Percentiles rank a stretch among this genome's conserved stretches.
These are phyloP conservation scores for Ditylenchus weischeri DNA, from an alignment of 2,888 invertebrate genomes.

Conservation along the genomic window DNA sequence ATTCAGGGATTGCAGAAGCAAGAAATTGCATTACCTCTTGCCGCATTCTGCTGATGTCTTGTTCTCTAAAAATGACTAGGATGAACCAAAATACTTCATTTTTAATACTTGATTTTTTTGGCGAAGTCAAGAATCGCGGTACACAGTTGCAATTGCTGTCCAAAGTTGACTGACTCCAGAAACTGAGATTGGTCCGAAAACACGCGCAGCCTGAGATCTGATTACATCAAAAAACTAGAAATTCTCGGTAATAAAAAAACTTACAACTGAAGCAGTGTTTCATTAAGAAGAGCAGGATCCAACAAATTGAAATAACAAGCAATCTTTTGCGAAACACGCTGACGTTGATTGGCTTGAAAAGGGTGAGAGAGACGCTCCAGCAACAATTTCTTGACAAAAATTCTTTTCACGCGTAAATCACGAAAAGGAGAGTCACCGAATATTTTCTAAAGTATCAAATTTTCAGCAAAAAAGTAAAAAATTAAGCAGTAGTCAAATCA, in stretches of 20 bases:
- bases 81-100: too few species aligned
- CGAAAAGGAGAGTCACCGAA: neutral
- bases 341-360: neutral
- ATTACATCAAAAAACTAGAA: neutral
- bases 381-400: conserved; percentile 3
- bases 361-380: neutral
- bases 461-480: neutral
- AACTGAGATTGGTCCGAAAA: neutral
- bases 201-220: neutral
- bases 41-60: neutral
- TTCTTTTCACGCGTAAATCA: neutral
- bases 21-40: neutral
- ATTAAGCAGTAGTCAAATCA: too few species aligned
- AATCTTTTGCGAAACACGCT: neutral
- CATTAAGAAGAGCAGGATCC: neutral
- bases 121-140: neutral
- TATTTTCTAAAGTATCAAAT: neutral
- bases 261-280: conserved; percentile 1
- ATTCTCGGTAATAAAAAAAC: neutral
- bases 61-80: neutral
- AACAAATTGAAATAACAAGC: neutral
- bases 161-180: neutral
- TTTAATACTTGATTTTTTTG: conserved; percentile 3
- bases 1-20: conserved; percentile 1
- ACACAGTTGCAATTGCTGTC: neutral